These are phyloP conservation scores for Sebastiscus albofasciatus DNA, from an alignment of 2,797 vertebrate species.

Conservation along the genomic window DNA sequence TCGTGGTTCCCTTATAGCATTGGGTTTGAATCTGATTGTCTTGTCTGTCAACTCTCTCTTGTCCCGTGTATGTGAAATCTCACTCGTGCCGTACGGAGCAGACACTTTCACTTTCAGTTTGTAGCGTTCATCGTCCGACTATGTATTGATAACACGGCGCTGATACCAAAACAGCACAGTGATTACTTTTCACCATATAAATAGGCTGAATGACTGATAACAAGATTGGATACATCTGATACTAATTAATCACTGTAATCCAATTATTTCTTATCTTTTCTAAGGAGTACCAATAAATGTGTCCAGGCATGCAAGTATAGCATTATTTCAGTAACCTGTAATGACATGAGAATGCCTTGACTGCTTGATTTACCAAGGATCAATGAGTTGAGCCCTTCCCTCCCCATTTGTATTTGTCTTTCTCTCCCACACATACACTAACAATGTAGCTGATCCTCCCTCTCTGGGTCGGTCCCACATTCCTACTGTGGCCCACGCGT, in stretches of 20 bases:
- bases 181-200: not conserved
- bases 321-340: not conserved
- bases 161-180: not conserved
- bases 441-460: slow-evolving; percentile 26
- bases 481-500: slow-evolving; percentile 57
- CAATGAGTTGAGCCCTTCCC: slow-evolving; percentile 25
- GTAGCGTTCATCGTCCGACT: no score
- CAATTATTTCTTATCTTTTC: not conserved
- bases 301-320: not conserved
- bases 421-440: not conserved
- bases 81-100: no score
- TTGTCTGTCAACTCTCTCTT: no score
- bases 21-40: no score
- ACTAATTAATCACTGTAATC: not conserved
- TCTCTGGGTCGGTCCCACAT: slow-evolving; percentile 56
- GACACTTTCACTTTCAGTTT: no score
- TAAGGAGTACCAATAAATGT: not conserved
- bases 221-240: not conserved
- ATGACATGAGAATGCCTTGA: slow-evolving; percentile 6
- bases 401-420: not conserved
- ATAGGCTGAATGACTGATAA: not conserved
- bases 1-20: no score
- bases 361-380: slow-evolving; percentile 42
- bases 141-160: no score
- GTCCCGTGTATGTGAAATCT: no score